Base-by-base conservation (phyloP, 1,140 invertebrate species). In the Armadillidium nasatum region DNA sequence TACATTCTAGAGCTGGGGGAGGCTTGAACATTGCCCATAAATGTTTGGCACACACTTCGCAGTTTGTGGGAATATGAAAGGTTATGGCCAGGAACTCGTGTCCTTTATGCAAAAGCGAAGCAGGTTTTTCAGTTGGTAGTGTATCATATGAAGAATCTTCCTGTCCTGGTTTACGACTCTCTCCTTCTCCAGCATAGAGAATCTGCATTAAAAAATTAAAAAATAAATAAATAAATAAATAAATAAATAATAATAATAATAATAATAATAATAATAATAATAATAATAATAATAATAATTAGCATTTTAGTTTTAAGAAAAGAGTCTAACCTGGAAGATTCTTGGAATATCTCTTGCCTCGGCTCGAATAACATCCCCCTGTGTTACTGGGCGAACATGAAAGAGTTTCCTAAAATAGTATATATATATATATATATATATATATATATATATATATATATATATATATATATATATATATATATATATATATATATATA, bases 391-490 rank as follows among this genome's bases (percentile, higher is more conserved):
- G 82, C 97, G 90, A 76, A 99, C 97, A 87, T 99, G 97, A 87
- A 98, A 98, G 82, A 99, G 91, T 91, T 98, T 98, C 85, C 95
- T 96, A n/a, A n/a, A n/a, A n/a, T n/a, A n/a, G n/a, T n/a, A n/a
- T n/a, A n/a, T n/a, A n/a, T n/a, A n/a, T n/a, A n/a, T n/a, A n/a
- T n/a, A n/a, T n/a, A n/a, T n/a, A n/a, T n/a, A n/a, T n/a, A n/a
- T n/a, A 87, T 9, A 88, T n/a, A n/a, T n/a, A n/a, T n/a, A n/a
- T n/a, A n/a, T n/a, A n/a, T n/a, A n/a, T n/a, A n/a, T n/a, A n/a
- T n/a, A n/a, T n/a, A n/a, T n/a, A n/a, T n/a, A n/a, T n/a, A n/a
- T n/a, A n/a, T n/a, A n/a, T n/a, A n/a, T n/a, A n/a, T n/a, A n/a
- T n/a, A n/a, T n/a, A 88, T 83, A 77, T 79, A 80, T 67, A 44